These are phyloP conservation scores for Leuciscus waleckii DNA, from an alignment of 2,797 vertebrate species.

Conservation along the genomic window DNA sequence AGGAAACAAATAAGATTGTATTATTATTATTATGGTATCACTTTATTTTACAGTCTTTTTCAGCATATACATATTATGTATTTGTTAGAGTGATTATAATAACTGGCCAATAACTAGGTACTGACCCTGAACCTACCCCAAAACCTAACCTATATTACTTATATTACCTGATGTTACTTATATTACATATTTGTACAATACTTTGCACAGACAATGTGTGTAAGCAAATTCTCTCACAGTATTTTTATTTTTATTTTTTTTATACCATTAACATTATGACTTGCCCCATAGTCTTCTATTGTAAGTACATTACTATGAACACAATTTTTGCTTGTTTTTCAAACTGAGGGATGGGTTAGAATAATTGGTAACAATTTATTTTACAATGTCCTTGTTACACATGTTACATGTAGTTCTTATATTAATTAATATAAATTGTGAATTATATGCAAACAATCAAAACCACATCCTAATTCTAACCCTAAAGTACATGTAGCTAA, in stretches of 20 bases:
- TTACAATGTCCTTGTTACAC: neutral
- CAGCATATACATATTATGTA: neutral
- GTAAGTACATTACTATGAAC: neutral
- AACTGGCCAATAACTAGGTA: neutral
- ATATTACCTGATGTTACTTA: neutral
- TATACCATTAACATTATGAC: neutral
- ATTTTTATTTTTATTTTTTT: neutral
- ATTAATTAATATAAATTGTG: neutral
- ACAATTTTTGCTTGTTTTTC: no score
- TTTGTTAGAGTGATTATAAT: neutral
- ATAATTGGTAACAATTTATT: neutral
- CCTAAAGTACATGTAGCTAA: neutral
- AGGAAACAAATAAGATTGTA: neutral
- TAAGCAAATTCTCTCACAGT: neutral
- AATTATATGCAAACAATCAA: neutral
- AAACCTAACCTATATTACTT: neutral
- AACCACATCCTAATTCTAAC: neutral
- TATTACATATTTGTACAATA: no score
- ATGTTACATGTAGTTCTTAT: neutral
- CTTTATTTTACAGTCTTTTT: constrained; percentile 1
- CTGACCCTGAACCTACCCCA: neutral
- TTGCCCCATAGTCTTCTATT: neutral
- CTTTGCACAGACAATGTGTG: neutral
- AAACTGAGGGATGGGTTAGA: neutral
- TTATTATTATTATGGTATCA: neutral